Evolutionary conservation across 2,888 invertebrate species (phyloP), one percentile per base, ranked within the genome.

Genomic region (Sicus ferrugineus): DNA sequence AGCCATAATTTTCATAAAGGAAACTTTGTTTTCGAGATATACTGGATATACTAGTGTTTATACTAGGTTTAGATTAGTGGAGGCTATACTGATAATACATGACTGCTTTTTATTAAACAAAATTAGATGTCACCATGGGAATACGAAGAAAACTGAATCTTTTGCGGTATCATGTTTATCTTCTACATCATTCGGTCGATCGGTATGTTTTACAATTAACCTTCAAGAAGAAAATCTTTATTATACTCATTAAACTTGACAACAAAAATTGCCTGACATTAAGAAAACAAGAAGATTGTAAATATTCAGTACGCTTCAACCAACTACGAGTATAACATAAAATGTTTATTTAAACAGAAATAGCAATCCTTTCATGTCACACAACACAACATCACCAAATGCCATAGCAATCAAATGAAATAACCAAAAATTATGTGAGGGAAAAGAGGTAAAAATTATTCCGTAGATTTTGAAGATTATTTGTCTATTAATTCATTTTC

Each of bases 401-500:
- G 63, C 31, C 19, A n/a, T 23, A 23, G 38, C 23, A 61, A 61
- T 21, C 61, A 42, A 61, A 31, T 31, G 31, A 50, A 64, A 64
- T 64, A 64, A 48, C 50, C 48, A 64, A 14, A 30, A 63, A 50
- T 50, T 31, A 11, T 54, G n/a, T n/a, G n/a, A 48, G 48, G 48
- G 50, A 64, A 48, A 19, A 23, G 9, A 21, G n/a, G 4, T 19
- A 34, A 61, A 42, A 38, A 34, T 23, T 1, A 23, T 26, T 23
- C 21, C 1, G 26, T 16, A 21, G 14, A 21, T 14, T 34, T 38
- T 59, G 21, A 59, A 7, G 66, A 58, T 67, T 67, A 67, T 67
- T 67, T 59, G 67, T 67, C 67, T 67, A 67, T 67, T 67, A 67
- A 67, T 34, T 67, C 59, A 67, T 58, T 67, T 67, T 65, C 59